These are phyloP conservation scores for Mamestra configurata DNA, from an alignment of 1,140 invertebrate species.

Conservation along the genomic window DNA sequence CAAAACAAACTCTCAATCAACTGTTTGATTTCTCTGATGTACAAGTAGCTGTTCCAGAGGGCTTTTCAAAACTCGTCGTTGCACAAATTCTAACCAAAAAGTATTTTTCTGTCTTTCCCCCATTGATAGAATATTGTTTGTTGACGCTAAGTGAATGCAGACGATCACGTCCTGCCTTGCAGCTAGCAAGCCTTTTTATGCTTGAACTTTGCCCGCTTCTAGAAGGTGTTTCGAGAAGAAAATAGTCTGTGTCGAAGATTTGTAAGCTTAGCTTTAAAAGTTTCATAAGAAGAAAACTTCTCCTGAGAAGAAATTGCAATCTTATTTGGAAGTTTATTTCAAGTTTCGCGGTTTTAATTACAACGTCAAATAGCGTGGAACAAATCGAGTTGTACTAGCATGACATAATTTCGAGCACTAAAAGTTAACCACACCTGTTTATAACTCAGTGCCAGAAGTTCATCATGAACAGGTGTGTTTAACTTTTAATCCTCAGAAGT, in stretches of 20 bases:
- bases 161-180: not conserved
- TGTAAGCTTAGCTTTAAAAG: not conserved
- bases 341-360: too few species aligned
- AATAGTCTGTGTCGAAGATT: not conserved
- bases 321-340: too few species aligned
- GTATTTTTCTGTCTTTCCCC: not conserved
- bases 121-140: not conserved
- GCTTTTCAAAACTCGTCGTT: too few species aligned
- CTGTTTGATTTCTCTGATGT: too few species aligned
- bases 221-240: not conserved
- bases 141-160: not conserved
- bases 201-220: not conserved
- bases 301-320: too few species aligned
- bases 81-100: too few species aligned
- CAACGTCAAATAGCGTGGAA: too few species aligned
- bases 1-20: too few species aligned
- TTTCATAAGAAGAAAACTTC: too few species aligned
- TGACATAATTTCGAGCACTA: not conserved
- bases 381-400: not conserved
- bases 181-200: not conserved
- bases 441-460: not conserved
- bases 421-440: too few species aligned
- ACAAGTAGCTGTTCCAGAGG: too few species aligned
- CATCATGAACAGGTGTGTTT: not conserved
- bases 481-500: not conserved